phyloP scores from a whole-genome alignment of 2,888 invertebrate genomes.

The Pristionchus maxplancki region DNA sequence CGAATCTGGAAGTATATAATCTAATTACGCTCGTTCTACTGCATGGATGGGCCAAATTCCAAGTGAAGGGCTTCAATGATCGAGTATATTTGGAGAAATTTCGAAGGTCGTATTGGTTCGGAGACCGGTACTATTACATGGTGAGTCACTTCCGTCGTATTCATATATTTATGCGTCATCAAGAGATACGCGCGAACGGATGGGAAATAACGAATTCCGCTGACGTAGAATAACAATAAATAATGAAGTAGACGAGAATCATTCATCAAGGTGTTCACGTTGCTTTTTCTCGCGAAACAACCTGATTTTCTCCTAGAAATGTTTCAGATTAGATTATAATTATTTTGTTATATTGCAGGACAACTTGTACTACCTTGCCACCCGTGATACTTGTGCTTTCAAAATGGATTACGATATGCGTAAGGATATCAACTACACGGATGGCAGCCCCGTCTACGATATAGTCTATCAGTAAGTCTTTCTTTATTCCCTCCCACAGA shows the following conservation, averaged over 20 bases:
- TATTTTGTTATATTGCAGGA: slow-evolving; percentile 63
- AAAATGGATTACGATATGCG: slow-evolving; percentile 72
- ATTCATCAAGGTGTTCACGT: too few species aligned
- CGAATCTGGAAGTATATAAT: slow-evolving; percentile 68
- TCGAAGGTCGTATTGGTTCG: slow-evolving; percentile 75
- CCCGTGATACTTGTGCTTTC: slow-evolving; percentile 75
- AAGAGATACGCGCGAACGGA: neutral
- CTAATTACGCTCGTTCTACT: slow-evolving; percentile 71
- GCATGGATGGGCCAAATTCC: slow-evolving; percentile 70
- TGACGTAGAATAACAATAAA: slow-evolving; percentile 1
- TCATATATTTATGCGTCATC: slow-evolving; percentile 4
- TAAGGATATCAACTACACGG: slow-evolving; percentile 70
- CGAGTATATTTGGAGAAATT: slow-evolving; percentile 72
- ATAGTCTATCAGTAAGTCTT: slow-evolving; percentile 73
- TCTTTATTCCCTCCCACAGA: neutral
- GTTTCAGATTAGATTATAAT: too few species aligned
- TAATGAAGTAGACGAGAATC: neutral
- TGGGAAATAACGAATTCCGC: neutral
- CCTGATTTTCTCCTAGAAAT: too few species aligned
- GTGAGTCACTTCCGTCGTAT: slow-evolving; percentile 56
- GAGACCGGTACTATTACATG: slow-evolving; percentile 73
- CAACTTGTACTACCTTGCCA: slow-evolving; percentile 73
- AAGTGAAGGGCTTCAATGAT: slow-evolving; percentile 72
- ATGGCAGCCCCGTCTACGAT: slow-evolving; percentile 70
- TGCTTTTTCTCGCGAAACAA: neutral